Evolutionary conservation across 2,113 vertebrate species (phyloP).

Genomic region (Emydocephalus ijimae): DNA sequence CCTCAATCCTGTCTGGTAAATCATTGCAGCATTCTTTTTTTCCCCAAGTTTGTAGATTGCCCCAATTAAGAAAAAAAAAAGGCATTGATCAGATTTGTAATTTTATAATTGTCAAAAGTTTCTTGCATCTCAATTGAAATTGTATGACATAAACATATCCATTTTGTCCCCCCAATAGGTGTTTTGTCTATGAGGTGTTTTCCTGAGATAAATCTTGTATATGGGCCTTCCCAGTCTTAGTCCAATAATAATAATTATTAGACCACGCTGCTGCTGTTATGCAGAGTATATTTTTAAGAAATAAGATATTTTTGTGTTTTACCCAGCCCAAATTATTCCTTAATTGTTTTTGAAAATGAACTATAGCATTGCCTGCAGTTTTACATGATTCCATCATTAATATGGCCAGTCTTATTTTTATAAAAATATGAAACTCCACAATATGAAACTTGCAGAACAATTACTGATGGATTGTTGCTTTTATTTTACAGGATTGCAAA

Average conservation of each 20-base stretch:
- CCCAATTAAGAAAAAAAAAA: background rate
- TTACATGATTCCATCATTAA: background rate
- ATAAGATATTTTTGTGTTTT: background rate
- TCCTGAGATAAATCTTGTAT: background rate
- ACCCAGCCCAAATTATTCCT: background rate
- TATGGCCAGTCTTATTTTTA: background rate
- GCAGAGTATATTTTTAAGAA: background rate
- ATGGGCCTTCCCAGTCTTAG: background rate
- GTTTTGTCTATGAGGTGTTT: background rate
- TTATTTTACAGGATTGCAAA: conserved; percentile 80
- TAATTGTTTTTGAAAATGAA: background rate
- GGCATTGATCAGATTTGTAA: background rate
- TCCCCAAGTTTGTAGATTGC: background rate
- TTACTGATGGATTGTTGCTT: conserved; percentile 64
- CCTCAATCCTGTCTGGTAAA: background rate
- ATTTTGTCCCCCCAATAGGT: background rate
- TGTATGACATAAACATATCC: background rate
- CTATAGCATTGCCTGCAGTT: background rate
- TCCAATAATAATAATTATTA: background rate
- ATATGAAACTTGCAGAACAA: conserved; percentile 17
- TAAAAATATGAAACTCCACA: conserved; percentile 3
- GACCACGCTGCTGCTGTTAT: background rate
- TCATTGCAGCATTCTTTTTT: background rate
- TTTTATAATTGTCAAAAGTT: background rate
- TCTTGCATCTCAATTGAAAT: background rate